Base-by-base conservation (phyloP, 2,113 vertebrate genomes). In the Ctenodactylus gundi region DNA sequence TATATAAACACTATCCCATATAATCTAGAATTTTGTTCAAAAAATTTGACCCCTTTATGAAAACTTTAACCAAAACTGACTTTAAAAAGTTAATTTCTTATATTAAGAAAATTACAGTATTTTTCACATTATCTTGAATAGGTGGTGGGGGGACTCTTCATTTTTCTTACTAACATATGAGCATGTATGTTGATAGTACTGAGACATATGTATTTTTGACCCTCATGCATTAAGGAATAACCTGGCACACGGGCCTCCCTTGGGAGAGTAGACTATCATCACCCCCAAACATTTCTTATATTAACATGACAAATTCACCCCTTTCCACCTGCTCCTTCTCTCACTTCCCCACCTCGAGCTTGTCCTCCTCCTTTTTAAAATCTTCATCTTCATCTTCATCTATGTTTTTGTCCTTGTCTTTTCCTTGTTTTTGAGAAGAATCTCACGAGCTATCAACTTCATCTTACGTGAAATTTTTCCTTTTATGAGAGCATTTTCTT, bases 61-160 rank as follows among this genome's bases (percentile, higher is more conserved):
- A 73, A 60, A 53, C 8, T n/a, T 27, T 41, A 55, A 53, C 1
- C 4, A 3, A 60, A 58, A 49, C 3, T 34, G 13, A 4, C n/a
- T 39, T 83, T 34, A 29, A 73, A 34, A 7, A 27, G 27, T 20
- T 78, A 53, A 31, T 49, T 23, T 62, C 31, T 44, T 39, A n/a
- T 27, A 7, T 1, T 4, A 0, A 10, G 7, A 20, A 11, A 46
- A 2, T 65, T 31, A 3, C 12, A 67, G 15, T 4, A 67, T 67
- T 92, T 67, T 29, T 2, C 36, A 36, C 20, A 46, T 36, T 18
- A n/a, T 57, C 7, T 29, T 36, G 58, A 91, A 39, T 64, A 67
- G n/a, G n/a, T n/a, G n/a, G n/a, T 65, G 4, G 14, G 31, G 15
- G 64, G 23, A 8, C 5, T 29, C 39, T 65, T 65, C 21, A 14